phyloP scores from a whole-genome alignment of 2,888 invertebrate species.

The Dione vanillae region DNA sequence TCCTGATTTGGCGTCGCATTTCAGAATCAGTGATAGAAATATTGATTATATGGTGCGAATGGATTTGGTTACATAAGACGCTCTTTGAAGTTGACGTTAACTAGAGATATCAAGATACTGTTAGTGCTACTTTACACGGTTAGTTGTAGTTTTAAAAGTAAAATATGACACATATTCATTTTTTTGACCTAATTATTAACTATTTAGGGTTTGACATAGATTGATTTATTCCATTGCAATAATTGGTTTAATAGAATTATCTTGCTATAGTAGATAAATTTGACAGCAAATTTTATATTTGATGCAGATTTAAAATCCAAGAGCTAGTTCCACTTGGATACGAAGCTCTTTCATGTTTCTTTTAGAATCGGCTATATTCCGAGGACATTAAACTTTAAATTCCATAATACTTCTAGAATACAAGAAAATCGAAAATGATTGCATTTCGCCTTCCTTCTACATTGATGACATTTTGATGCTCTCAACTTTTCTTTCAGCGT shows the following conservation, averaged over 20 bases:
- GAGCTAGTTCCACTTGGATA: constrained; percentile 29
- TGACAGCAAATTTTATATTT: constrained; percentile 27
- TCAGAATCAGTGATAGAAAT: constrained; percentile 34
- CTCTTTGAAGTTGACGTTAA: too few relatives aligned
- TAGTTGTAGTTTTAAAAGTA: too few relatives aligned
- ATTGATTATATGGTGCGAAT: constrained; percentile 15
- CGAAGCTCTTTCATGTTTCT: constrained; percentile 37
- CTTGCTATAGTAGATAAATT: neutral
- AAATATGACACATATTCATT: too few relatives aligned
- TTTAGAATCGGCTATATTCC: constrained; percentile 36
- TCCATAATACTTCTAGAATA: constrained; percentile 24
- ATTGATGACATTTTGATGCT: constrained; percentile 36
- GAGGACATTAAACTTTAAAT: constrained; percentile 42
- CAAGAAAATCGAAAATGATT: constrained; percentile 42
- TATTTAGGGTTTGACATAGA: too few relatives aligned
- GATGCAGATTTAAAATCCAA: constrained; percentile 35
- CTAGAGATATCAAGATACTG: too few relatives aligned
- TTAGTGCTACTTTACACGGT: too few relatives aligned
- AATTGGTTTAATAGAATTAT: too few relatives aligned
- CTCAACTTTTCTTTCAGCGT: neutral
- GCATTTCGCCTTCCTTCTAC: constrained; percentile 35
- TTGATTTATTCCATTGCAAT: neutral
- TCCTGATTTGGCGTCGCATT: constrained; percentile 60
- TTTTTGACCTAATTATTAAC: too few relatives aligned
- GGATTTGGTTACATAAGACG: too few relatives aligned